Percentiles rank a stretch among this genome's conserved stretches.
phyloP scores from a whole-genome alignment of 2,888 invertebrate species.

The Marasmarcha lunaedactyla region DNA sequence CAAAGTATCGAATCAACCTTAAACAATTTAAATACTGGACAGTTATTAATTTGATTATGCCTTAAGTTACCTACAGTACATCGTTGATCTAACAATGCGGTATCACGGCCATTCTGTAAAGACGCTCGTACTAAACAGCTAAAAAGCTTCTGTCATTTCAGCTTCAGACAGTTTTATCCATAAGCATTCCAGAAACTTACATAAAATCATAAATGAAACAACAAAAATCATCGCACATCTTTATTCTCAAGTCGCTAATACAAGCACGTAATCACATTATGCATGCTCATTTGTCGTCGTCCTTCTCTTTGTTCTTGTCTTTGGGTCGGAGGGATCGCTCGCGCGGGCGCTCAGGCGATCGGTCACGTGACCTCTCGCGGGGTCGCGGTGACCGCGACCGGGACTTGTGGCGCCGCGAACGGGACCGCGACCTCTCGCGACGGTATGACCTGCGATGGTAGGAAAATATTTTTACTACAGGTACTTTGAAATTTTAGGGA shows the following conservation, averaged over 20 bases:
- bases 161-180: too few species aligned
- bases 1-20: too few species aligned
- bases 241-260: conserved; percentile 10
- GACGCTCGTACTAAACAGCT: too few species aligned
- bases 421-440: conserved; percentile 75
- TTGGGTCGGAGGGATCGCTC: conserved; percentile 56
- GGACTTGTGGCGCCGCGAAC: conserved; percentile 77
- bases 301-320: conserved; percentile 75
- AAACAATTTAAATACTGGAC: too few species aligned
- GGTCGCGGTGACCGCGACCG: conserved; percentile 76
- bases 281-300: conserved; percentile 73
- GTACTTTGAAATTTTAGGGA: conserved; percentile 1
- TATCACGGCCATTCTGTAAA: too few species aligned
- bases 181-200: too few species aligned
- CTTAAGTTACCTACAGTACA: too few species aligned
- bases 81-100: too few species aligned
- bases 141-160: too few species aligned
- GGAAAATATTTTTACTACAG: too few species aligned
- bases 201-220: conserved; percentile 2
- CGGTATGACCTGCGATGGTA: conserved; percentile 73
- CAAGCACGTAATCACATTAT: background rate
- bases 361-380: conserved; percentile 44
- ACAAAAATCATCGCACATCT: conserved; percentile 3
- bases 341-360: conserved; percentile 39
- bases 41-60: too few species aligned